A percentile compares a stretch with the other conserved stretches of the same genome.
phyloP scores from a whole-genome alignment of 1,140 invertebrate genomes.

The Scaptomyza montana region DNA sequence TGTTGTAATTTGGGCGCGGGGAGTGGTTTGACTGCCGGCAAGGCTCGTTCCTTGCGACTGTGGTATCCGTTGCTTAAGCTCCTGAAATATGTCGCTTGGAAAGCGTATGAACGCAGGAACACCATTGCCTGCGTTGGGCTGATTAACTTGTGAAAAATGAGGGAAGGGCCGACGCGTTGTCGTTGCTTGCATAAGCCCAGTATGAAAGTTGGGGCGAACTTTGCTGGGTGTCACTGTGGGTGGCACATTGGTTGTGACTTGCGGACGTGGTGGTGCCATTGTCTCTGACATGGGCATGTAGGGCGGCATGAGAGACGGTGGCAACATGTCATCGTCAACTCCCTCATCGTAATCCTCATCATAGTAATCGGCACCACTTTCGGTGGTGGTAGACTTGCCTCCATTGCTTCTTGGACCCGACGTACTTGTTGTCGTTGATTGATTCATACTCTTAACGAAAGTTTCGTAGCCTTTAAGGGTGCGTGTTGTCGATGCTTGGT shows the following conservation, averaged over 20 bases:
- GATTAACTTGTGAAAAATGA: conserved; percentile 54
- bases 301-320: conserved; percentile 85
- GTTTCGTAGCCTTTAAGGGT: conserved; percentile 70
- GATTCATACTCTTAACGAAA: conserved; percentile 63
- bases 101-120: conserved; percentile 82
- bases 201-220: conserved; percentile 42
- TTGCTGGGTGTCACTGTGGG: conserved; percentile 26
- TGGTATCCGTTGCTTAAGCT: conserved; percentile 68
- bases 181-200: conserved; percentile 69
- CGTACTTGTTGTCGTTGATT: background rate
- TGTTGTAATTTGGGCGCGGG: conserved; percentile 55
- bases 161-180: conserved; percentile 72
- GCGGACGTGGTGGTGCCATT: conserved; percentile 75
- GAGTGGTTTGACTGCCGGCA: too few species aligned
- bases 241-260: conserved; percentile 46
- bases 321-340: conserved; percentile 84
- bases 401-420: background rate
- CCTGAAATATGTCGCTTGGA: conserved; percentile 81
- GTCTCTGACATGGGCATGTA: conserved; percentile 87
- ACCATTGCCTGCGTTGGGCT: conserved; percentile 33
- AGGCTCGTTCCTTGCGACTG: conserved; percentile 43
- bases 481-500: conserved; percentile 32
- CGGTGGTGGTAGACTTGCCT: conserved; percentile 35
- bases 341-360: conserved; percentile 84
- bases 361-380: conserved; percentile 53